phyloP scores from a whole-genome alignment of 2,888 invertebrate species.

The Theretra japonica region DNA sequence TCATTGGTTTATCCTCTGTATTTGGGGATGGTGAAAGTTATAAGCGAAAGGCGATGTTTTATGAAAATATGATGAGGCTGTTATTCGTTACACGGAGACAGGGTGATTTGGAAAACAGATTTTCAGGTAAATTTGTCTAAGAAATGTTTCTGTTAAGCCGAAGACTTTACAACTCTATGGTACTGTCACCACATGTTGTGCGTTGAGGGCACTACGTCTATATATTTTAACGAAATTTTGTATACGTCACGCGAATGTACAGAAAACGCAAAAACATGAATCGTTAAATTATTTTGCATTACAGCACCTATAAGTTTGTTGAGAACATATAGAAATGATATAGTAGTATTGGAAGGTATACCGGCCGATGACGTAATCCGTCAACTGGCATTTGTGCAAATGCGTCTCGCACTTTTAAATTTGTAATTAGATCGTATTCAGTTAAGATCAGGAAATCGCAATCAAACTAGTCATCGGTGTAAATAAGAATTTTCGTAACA shows the following conservation, averaged over 20 bases:
- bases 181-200: too few species aligned
- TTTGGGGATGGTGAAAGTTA: conserved; percentile 13
- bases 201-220: too few species aligned
- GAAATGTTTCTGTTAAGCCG: too few species aligned
- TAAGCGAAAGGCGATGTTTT: not conserved
- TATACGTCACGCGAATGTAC: too few species aligned
- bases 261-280: too few species aligned
- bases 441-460: conserved; percentile 4
- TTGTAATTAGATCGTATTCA: conserved; percentile 24
- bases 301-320: too few species aligned
- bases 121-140: too few species aligned
- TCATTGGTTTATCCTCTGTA: conserved; percentile 49
- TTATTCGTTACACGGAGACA: not conserved
- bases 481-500: not conserved
- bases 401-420: not conserved
- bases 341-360: not conserved
- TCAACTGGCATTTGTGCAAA: conserved; percentile 15
- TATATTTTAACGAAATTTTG: too few species aligned
- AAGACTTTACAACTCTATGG: too few species aligned
- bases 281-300: too few species aligned
- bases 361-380: not conserved
- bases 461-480: not conserved
- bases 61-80: not conserved
- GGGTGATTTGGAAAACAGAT: too few species aligned
- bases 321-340: too few species aligned